Base-by-base conservation (phyloP, 2,797 vertebrate genomes). In the Smutsia temminckii region DNA sequence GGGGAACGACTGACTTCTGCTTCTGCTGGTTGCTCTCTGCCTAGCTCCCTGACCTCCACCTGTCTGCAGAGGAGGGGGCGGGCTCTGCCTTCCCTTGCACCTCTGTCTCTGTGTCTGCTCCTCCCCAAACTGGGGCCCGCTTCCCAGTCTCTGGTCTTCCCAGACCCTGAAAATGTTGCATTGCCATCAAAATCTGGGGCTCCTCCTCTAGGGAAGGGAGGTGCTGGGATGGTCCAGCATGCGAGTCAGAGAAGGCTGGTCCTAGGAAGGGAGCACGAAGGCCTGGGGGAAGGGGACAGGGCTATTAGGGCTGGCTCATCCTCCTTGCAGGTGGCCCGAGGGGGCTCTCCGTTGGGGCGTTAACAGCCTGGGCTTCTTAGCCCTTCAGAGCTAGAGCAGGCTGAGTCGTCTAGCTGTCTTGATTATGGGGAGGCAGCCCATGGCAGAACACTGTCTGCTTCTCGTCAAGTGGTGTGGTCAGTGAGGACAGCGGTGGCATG, bases 1-100 rank as follows among this genome's bases (percentile, higher is more conserved):
- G 83, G 72, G 85, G 81, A 93, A n/a, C 5, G 11, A 8, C 0
- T 20, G 83, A 95, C 88, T 95, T 95, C 78, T 95, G 91, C 84
- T 95, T 93, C 66, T 53, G 37, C 69, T 12, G 11, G 77, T 68
- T 57, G n/a, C 57, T 34, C 25, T 72, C 81, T 25, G 27, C 46
- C 51, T 10, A 14, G n/a, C 66, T 29, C 46, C 63, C 51, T 9
- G 21, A 10, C 6, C 11, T 64, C 61, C 8, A n/a, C 5, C 4
- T 25, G 74, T 93, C 84, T 84, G 61, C 59, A 89, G 61, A 89
- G 25, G 61, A 84, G 85, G 75, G 34, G 89, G 89, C 72, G 68
- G 84, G 37, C 1, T 0, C 51, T 9, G 46, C 32, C 83, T 46
- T 4, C 20, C 79, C 29, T 51, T 37, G 72, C 4, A 32, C 12